phyloP scores from a whole-genome alignment of 2,888 invertebrate genomes.

The Leucania comma region DNA sequence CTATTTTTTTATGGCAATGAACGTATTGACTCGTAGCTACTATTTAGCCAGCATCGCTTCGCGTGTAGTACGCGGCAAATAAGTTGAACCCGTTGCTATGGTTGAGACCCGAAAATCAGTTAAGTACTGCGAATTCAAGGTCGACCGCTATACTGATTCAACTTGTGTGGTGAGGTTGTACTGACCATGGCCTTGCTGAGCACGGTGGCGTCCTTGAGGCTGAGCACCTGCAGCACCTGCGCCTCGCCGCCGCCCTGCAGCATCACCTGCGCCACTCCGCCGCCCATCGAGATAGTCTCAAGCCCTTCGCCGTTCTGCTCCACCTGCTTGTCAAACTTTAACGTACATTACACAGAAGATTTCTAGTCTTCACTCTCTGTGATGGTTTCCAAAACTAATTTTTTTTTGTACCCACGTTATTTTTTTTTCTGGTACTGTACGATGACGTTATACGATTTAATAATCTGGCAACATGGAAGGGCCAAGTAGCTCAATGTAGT shows the following conservation, averaged over 20 bases:
- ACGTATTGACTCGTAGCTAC: background rate
- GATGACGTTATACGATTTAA: no score
- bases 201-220: conserved; percentile 95
- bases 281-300: conserved; percentile 94
- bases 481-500: no score
- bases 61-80: no score
- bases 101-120: no score
- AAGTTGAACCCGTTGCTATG: no score
- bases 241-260: conserved; percentile 93
- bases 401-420: no score
- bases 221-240: conserved; percentile 95
- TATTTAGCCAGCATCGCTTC: background rate
- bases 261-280: conserved; percentile 96
- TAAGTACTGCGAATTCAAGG: no score
- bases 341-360: conserved; percentile 31
- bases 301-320: conserved; percentile 94
- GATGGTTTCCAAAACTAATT: no score
- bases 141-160: no score
- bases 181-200: conserved; percentile 94
- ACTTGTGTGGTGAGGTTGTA: background rate
- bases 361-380: background rate
- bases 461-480: no score
- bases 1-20: no score
- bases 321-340: conserved; percentile 87
- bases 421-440: no score